A percentile compares a stretch with the other conserved stretches of the same genome.
These are phyloP conservation scores for Drosophila suzukii DNA, from an alignment of 1,140 invertebrate genomes.

Conservation along the genomic window DNA sequence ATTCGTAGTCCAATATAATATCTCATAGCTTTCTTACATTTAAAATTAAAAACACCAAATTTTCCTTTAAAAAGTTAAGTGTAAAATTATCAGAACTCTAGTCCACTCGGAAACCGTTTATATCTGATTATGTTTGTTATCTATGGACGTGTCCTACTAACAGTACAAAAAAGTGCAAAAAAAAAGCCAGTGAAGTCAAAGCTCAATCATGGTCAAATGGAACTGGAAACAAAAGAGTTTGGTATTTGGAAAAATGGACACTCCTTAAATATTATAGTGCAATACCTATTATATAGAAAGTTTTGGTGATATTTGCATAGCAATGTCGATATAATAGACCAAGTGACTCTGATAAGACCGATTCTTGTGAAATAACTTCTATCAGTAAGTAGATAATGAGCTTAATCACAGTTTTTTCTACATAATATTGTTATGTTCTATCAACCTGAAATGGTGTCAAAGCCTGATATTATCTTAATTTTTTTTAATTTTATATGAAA, in stretches of 20 bases:
- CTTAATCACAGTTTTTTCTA: too few species aligned
- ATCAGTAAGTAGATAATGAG: background rate
- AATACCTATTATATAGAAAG: too few species aligned
- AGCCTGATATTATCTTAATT: too few species aligned
- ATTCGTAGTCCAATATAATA: background rate
- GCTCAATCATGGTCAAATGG: constrained; percentile 11
- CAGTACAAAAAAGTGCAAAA: constrained; percentile 7
- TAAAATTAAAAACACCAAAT: background rate
- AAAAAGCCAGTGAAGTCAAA: constrained; percentile 22
- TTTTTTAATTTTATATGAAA: too few species aligned
- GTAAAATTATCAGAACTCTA: constrained; percentile 9
- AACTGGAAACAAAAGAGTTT: constrained; percentile 6
- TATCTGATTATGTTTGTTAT: constrained; percentile 32
- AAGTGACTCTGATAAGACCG: background rate
- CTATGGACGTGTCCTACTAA: constrained; percentile 7
- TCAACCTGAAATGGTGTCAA: too few species aligned
- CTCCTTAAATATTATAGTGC: background rate
- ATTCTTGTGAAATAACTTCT: background rate
- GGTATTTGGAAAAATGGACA: background rate
- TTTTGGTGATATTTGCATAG: too few species aligned
- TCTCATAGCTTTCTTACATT: background rate
- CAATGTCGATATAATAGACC: too few species aligned
- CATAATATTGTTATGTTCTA: too few species aligned
- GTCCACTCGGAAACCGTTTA: constrained; percentile 1
- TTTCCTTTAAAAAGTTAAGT: background rate